These are phyloP conservation scores for Loxodonta africana DNA, from an alignment of 2,113 vertebrate genomes.

Conservation along the genomic window DNA sequence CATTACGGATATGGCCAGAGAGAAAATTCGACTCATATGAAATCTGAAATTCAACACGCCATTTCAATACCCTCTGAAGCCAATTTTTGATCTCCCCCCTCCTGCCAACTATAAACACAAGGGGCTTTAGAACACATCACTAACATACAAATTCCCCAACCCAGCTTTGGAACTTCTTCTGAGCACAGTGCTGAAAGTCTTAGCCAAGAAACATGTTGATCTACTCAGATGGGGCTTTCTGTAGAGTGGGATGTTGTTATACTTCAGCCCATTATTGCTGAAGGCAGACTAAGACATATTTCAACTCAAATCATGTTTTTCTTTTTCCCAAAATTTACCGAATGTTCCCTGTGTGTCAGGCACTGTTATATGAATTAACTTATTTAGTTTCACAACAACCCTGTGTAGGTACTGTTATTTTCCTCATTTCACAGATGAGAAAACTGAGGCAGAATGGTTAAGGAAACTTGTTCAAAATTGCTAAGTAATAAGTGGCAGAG, in stretches of 20 bases:
- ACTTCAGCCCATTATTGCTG: conserved; percentile 46
- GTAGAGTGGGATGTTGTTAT: background rate
- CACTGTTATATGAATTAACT: background rate
- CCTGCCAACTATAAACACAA: conserved; percentile 38
- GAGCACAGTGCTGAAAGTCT: background rate
- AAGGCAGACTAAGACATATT: conserved; percentile 11
- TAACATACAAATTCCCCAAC: conserved; percentile 30
- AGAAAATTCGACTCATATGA: conserved; percentile 65
- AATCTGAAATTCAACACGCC: conserved; percentile 63
- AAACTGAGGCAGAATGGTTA: conserved; percentile 46
- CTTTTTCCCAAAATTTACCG: conserved; percentile 39
- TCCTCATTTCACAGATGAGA: conserved; percentile 50
- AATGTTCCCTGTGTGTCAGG: conserved; percentile 12
- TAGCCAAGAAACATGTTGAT: conserved; percentile 2
- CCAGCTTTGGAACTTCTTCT: conserved; percentile 57
- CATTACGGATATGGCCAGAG: conserved; percentile 48
- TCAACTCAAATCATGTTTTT: conserved; percentile 26
- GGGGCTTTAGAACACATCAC: conserved; percentile 34
- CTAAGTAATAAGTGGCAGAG: conserved; percentile 12
- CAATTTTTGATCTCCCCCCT: background rate
- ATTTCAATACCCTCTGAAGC: conserved; percentile 44
- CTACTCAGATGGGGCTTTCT: conserved; percentile 14
- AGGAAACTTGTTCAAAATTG: conserved; percentile 43
- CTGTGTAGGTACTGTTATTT: conserved; percentile 34
- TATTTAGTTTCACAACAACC: conserved; percentile 57